Conservation (phyloP, 2,888 invertebrate species). For the Cataglyphis cursor region DNA sequence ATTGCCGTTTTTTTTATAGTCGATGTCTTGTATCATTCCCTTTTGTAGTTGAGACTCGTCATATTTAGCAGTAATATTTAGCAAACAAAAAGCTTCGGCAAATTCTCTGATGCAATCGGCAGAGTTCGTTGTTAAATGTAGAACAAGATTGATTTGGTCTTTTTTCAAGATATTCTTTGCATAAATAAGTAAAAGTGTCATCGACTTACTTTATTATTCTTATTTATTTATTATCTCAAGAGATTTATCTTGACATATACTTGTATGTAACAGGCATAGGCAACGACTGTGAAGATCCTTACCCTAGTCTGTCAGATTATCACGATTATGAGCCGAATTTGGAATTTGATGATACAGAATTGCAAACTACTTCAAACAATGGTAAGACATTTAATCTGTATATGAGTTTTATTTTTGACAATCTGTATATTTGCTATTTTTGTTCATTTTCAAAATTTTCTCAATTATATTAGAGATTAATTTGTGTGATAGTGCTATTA, state of each 20-base stretch:
- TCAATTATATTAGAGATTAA: background rate
- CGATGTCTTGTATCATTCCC: background rate
- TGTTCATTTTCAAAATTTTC: background rate
- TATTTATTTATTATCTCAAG: constrained; percentile 22
- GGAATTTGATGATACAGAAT: constrained; percentile 98
- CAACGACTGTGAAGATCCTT: constrained; percentile 91
- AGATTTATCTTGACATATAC: background rate
- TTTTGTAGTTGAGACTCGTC: background rate
- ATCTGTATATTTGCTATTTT: constrained; percentile 31
- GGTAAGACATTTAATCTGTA: constrained; percentile 87
- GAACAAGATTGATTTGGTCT: background rate
- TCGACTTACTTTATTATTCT: background rate
- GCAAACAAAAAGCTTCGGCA: background rate
- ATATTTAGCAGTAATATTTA: background rate
- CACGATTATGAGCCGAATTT: constrained; percentile 98
- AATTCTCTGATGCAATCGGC: background rate
- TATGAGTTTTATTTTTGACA: constrained; percentile 8
- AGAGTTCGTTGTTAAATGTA: background rate
- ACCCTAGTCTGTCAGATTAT: constrained; percentile 95
- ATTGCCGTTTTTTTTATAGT: background rate
- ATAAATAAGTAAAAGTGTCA: background rate
- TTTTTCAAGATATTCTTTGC: background rate
- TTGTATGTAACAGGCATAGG: constrained; percentile 75
- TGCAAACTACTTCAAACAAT: constrained; percentile 90
- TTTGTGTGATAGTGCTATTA: background rate